A percentile compares a stretch with the other conserved stretches of the same genome.
Conservation (phyloP, 2,888 invertebrate genomes). For the Apantesis nais region DNA sequence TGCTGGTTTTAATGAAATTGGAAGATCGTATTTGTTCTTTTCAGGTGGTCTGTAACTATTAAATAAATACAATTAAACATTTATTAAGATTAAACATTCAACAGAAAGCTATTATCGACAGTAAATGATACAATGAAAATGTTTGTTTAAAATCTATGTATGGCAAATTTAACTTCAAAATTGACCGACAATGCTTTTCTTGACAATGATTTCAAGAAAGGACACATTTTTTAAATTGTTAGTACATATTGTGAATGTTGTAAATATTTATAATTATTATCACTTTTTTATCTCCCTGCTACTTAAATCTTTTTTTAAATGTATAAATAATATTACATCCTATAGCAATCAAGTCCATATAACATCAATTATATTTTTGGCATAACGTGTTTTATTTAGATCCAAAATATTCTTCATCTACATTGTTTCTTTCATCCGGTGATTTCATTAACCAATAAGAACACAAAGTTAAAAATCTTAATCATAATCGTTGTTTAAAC, state of each 20-base stretch:
- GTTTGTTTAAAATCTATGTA: too few relatives aligned
- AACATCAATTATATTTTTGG: neutral
- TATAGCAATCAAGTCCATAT: neutral
- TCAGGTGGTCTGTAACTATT: neutral
- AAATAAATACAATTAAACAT: neutral
- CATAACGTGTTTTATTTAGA: neutral
- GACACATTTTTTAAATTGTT: too few relatives aligned
- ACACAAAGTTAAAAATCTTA: neutral
- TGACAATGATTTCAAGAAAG: too few relatives aligned
- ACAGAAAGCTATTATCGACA: too few relatives aligned
- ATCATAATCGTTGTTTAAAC: neutral
- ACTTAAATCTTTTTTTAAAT: neutral
- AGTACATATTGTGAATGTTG: neutral
- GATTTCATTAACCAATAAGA: too few relatives aligned
- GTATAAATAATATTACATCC: neutral
- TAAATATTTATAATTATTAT: neutral
- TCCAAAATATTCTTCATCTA: neutral
- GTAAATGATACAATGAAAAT: too few relatives aligned
- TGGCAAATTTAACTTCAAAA: too few relatives aligned
- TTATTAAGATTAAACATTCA: neutral
- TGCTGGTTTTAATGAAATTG: neutral
- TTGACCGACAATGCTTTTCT: too few relatives aligned
- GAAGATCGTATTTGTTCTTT: neutral
- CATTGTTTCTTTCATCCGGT: neutral
- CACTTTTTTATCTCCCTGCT: neutral